A percentile compares a stretch with the other conserved stretches of the same genome.
phyloP scores from a whole-genome alignment of 2,888 invertebrate species.

The Tethea ocularis region DNA sequence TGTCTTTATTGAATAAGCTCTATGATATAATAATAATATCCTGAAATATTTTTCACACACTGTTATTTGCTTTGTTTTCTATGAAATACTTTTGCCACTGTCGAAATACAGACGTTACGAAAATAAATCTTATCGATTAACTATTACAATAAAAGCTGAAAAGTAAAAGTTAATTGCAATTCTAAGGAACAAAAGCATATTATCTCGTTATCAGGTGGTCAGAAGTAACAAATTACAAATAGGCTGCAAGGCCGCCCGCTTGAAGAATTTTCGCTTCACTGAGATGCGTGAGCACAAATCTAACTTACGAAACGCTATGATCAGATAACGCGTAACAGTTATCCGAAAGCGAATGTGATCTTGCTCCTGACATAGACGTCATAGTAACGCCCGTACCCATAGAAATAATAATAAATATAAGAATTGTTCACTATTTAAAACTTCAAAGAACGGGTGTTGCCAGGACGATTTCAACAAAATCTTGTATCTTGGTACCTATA shows the following conservation, averaged over 20 bases:
- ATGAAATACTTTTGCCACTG: not conserved
- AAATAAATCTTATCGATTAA: not conserved
- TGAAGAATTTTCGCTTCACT: slow-evolving; percentile 55
- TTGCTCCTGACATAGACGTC: slow-evolving; percentile 56
- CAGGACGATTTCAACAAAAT: not conserved
- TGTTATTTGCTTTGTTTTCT: not conserved
- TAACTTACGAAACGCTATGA: slow-evolving; percentile 66
- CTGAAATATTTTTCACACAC: not conserved
- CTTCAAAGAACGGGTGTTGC: not conserved
- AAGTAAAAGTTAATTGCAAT: slow-evolving; percentile 53
- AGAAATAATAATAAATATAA: slow-evolving; percentile 13
- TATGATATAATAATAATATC: not conserved
- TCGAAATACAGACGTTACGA: not conserved
- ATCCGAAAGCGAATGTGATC: slow-evolving; percentile 56
- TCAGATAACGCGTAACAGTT: slow-evolving; percentile 68
- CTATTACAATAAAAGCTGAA: slow-evolving; percentile 28
- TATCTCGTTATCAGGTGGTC: slow-evolving; percentile 59
- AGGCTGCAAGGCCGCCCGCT: slow-evolving; percentile 61
- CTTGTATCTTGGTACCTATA: no score
- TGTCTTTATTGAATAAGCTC: not conserved
- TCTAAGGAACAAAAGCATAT: slow-evolving; percentile 47
- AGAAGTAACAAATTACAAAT: slow-evolving; percentile 57
- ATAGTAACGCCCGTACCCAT: slow-evolving; percentile 37
- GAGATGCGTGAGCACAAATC: slow-evolving; percentile 62
- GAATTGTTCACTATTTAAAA: not conserved